Evolutionary conservation across 1,140 invertebrate genomes (phyloP).

Genomic region (Uloborus diversus): DNA sequence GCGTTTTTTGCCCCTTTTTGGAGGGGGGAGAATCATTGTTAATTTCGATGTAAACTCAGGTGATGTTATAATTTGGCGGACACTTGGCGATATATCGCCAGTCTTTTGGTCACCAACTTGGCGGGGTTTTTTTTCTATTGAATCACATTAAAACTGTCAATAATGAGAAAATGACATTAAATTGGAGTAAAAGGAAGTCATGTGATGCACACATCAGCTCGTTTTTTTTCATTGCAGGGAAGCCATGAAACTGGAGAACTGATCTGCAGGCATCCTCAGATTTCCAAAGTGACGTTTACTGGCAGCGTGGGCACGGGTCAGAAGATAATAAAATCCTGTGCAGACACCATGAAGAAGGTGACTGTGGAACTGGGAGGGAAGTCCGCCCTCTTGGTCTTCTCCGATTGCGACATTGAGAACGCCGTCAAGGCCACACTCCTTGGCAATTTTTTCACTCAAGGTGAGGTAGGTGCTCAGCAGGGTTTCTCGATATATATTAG

Average conservation of each 20-base stretch:
- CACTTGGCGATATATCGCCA: too few relatives aligned
- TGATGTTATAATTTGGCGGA: too few relatives aligned
- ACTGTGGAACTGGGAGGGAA: constrained; percentile 74
- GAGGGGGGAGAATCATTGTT: too few relatives aligned
- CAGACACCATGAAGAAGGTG: constrained; percentile 70
- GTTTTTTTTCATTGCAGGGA: constrained; percentile 66
- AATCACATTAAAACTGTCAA: neutral
- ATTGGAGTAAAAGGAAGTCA: neutral
- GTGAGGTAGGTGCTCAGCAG: constrained; percentile 53
- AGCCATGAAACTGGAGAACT: constrained; percentile 68
- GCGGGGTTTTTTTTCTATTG: too few relatives aligned
- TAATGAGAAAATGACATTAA: neutral
- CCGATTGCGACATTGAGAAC: constrained; percentile 68
- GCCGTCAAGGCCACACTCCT: constrained; percentile 63
- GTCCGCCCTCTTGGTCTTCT: constrained; percentile 71
- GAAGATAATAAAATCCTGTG: constrained; percentile 66
- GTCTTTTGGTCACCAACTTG: too few relatives aligned
- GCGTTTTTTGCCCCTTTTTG: too few relatives aligned
- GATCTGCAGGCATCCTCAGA: constrained; percentile 69
- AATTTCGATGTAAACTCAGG: too few relatives aligned
- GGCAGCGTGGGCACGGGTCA: constrained; percentile 70
- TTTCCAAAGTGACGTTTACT: constrained; percentile 70
- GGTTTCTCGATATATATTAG: too few relatives aligned
- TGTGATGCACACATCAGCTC: neutral
- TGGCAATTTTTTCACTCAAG: constrained; percentile 57